Evolutionary conservation across 2,797 vertebrate species (phyloP).

Genomic region (Paedocypris micromegethes): DNA sequence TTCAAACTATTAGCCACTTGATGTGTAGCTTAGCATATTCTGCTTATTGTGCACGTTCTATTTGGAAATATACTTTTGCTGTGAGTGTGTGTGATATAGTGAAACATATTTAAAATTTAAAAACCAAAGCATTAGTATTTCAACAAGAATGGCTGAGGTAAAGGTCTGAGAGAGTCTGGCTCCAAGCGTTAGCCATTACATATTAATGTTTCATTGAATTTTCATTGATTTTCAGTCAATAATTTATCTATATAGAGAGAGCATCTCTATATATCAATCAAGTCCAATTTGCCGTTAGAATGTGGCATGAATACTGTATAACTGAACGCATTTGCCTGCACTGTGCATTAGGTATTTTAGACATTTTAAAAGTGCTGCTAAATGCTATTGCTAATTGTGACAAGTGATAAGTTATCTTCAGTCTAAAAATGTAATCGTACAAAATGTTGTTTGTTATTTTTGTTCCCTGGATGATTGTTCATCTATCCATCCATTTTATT

Average conservation of each 20-base stretch:
- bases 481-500: too few species aligned
- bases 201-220: constrained; percentile 22
- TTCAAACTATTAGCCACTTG: too few species aligned
- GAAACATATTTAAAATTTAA: neutral
- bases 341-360: neutral
- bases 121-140: constrained; percentile 1
- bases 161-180: neutral
- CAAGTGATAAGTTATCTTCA: too few species aligned
- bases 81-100: too few species aligned
- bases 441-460: too few species aligned
- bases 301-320: neutral
- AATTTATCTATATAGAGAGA: constrained; percentile 17
- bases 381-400: too few species aligned
- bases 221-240: constrained; percentile 25
- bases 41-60: too few species aligned
- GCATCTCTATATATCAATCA: constrained; percentile 1
- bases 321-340: neutral
- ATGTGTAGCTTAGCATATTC: too few species aligned
- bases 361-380: too few species aligned
- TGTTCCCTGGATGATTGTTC: too few species aligned
- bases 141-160: neutral
- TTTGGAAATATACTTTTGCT: too few species aligned
- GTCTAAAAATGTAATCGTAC: too few species aligned
- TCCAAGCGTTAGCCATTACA: constrained; percentile 1
- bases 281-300: neutral